These are phyloP conservation scores for Sylvia borin DNA, from an alignment of 2,797 vertebrate genomes.

Conservation along the genomic window DNA sequence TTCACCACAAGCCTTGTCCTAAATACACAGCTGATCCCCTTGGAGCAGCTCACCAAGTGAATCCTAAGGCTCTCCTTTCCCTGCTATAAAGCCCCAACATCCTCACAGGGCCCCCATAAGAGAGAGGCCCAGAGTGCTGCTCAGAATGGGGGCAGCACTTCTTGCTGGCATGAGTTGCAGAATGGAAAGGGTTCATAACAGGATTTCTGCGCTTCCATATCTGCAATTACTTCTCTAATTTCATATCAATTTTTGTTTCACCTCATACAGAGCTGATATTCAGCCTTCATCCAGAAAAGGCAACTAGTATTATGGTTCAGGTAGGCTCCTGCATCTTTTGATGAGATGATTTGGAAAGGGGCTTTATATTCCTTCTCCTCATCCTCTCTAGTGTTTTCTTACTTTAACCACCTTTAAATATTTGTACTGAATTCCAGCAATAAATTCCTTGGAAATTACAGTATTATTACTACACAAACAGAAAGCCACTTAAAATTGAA, in stretches of 20 bases:
- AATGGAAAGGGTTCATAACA: background rate
- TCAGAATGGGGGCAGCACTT: background rate
- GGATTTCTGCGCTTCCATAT: background rate
- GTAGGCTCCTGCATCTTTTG: background rate
- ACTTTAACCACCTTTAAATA: background rate
- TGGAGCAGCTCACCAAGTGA: background rate
- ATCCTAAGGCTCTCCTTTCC: background rate
- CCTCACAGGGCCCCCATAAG: rapidly evolving
- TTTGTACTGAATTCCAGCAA: background rate
- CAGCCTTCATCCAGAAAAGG: background rate
- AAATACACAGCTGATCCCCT: background rate
- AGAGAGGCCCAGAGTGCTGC: background rate
- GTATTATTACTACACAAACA: background rate
- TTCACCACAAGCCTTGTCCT: background rate
- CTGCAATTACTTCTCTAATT: background rate
- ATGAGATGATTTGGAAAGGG: background rate
- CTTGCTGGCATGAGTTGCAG: background rate
- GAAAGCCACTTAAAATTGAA: background rate
- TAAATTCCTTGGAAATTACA: background rate
- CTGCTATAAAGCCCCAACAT: background rate
- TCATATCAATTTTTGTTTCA: background rate
- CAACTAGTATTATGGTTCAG: background rate
- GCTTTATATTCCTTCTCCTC: background rate
- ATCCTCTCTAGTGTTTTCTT: background rate
- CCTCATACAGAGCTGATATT: background rate